phyloP scores from a whole-genome alignment of 2,797 vertebrate species.

The Tiaroga cobitis region DNA sequence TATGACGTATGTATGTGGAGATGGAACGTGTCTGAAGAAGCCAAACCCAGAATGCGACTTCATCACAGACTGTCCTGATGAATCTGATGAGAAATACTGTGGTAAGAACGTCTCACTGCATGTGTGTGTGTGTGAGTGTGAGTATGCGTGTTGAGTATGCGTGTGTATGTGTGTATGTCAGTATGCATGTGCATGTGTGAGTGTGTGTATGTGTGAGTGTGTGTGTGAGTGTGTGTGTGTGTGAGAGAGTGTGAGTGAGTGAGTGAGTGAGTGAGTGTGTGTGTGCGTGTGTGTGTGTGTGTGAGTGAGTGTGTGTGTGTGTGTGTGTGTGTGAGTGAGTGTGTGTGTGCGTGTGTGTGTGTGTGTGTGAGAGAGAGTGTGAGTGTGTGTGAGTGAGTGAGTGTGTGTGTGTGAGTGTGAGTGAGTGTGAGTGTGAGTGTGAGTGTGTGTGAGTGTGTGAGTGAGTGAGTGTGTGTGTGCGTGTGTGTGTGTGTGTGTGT shows the following conservation, averaged over 20 bases:
- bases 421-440: not conserved
- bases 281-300: not conserved
- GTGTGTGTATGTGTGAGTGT: constrained; percentile 20
- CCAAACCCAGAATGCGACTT: constrained; percentile 90
- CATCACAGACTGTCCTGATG: constrained; percentile 83
- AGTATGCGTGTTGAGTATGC: not conserved
- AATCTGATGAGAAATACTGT: constrained; percentile 87
- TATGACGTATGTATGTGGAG: constrained; percentile 86
- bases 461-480: not conserved
- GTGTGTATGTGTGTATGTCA: not conserved
- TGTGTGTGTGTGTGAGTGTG: too few relatives aligned
- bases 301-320: not conserved
- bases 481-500: not conserved
- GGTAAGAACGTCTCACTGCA: constrained; percentile 74
- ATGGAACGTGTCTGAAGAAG: constrained; percentile 90
- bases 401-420: constrained; percentile 31
- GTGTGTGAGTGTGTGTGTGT: not conserved
- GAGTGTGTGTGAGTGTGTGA: not conserved
- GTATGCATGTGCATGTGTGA: too few relatives aligned
- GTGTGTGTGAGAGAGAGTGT: too few relatives aligned
- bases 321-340: not conserved
- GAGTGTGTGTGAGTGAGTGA: not conserved
- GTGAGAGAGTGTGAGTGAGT: too few relatives aligned
- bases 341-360: constrained; percentile 5
- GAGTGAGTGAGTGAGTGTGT: too few relatives aligned